phyloP scores from a whole-genome alignment of 2,888 invertebrate genomes.

The Mellilla xanthometata region DNA sequence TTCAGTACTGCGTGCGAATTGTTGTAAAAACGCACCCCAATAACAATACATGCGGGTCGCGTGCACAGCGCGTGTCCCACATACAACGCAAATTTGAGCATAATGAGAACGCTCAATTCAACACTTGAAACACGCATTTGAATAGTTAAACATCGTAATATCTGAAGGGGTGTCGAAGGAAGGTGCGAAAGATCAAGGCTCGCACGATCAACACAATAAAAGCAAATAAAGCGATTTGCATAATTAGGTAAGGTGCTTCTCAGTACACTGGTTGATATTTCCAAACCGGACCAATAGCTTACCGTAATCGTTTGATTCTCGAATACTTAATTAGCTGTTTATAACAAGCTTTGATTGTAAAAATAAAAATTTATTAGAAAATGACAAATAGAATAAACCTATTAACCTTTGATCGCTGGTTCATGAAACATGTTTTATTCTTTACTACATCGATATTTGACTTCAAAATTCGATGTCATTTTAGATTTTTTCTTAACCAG shows the following conservation, averaged over 20 bases:
- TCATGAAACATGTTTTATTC: too few species aligned
- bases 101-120: conserved; percentile 58
- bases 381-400: neutral
- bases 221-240: conserved; percentile 58
- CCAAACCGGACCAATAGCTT: conserved; percentile 53
- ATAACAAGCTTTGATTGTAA: conserved; percentile 7
- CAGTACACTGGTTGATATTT: conserved; percentile 70
- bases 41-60: conserved; percentile 69
- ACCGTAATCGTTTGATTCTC: conserved; percentile 36
- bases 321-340: conserved; percentile 21
- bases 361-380: neutral
- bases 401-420: neutral
- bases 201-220: conserved; percentile 25
- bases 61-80: conserved; percentile 75
- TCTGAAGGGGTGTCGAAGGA: conserved; percentile 54
- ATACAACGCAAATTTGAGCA: conserved; percentile 70
- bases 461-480: too few species aligned
- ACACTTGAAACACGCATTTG: conserved; percentile 52
- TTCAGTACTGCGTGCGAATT: conserved; percentile 55
- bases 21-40: conserved; percentile 36
- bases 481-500: too few species aligned
- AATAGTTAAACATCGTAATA: conserved; percentile 33
- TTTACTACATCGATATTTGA: too few species aligned
- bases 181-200: conserved; percentile 67
- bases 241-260: conserved; percentile 50